Evolutionary conservation across 1,140 invertebrate genomes (phyloP).

Genomic region (Ooceraea biroi): DNA sequence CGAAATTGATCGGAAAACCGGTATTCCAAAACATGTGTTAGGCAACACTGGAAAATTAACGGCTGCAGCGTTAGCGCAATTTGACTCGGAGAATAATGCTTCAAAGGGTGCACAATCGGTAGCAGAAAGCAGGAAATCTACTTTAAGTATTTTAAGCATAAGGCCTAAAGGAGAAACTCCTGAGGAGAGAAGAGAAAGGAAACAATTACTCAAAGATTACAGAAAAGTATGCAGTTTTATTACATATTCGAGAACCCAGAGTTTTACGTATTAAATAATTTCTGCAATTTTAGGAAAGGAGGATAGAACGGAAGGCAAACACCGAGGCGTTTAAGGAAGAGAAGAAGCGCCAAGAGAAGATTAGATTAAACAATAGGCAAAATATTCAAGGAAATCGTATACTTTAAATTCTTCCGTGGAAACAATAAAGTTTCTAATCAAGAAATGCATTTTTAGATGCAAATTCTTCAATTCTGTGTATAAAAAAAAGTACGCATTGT

Average conservation of each 20-base stretch:
- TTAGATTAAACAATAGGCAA: conserved; percentile 90
- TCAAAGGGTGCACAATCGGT: conserved; percentile 86
- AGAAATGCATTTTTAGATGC: background rate
- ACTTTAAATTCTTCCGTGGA: conserved; percentile 82
- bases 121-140: conserved; percentile 90
- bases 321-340: conserved; percentile 95
- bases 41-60: conserved; percentile 88
- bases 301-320: conserved; percentile 95
- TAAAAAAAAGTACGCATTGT: background rate
- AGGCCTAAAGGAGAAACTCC: conserved; percentile 93
- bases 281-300: conserved; percentile 89
- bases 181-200: conserved; percentile 93
- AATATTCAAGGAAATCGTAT: conserved; percentile 91
- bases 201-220: conserved; percentile 93
- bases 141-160: conserved; percentile 90
- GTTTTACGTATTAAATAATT: conserved; percentile 44
- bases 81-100: conserved; percentile 87
- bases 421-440: background rate
- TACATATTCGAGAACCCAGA: background rate
- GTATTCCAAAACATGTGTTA: conserved; percentile 90
- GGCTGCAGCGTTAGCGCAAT: conserved; percentile 89
- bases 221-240: conserved; percentile 86
- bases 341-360: conserved; percentile 93
- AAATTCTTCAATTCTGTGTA: background rate
- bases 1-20: conserved; percentile 90